Base-by-base conservation (phyloP, 1,140 invertebrate genomes). In the Pseudomyrmex pallidus region DNA sequence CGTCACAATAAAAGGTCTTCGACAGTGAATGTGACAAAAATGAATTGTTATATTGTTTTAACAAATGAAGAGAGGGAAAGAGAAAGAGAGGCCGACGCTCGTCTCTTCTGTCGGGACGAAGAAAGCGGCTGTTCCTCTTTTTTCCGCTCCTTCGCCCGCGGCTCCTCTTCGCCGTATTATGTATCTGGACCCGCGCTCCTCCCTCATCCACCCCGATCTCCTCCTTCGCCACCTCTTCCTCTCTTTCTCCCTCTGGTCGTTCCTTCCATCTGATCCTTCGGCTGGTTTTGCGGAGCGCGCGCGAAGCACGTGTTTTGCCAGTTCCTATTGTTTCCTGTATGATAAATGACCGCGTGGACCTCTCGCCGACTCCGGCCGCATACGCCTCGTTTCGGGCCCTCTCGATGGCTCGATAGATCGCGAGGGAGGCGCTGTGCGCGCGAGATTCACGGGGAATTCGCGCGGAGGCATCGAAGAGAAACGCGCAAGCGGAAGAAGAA, bases 261-360 rank as follows among this genome's bases (percentile, higher is more conserved):
- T 17, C 52, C n/a, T 46, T 64, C 13, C 63, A 50, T 82, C 44
- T 15, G 17, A 57, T 70, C 17, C 70, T 80, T 77, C 68, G 84
- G 74, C 74, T 77, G 87, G 88, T 85, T 90, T 90, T 90, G 87
- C 85, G 56, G 87, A 84, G 85, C 85, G 87, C 88, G 93, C 90
- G 92, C 93, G 92, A 94, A 94, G 93, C 93, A 94, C 93, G 93
- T 94, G 93, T 94, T 94, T 94, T 93, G 93, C 93, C 93, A 93
- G 93, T 94, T 94, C 90, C 93, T 93, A 94, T 94, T 94, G 93
- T 94, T 94, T 94, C 87, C 93, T 94, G 88, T 94, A 94, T 94
- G 93, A 94, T 94, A 93, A 94, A 94, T 92, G 92, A 72, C 83
- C 85, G 83, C 84, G 83, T 77, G 66, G 84, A 62, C 85, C 85